Evolutionary conservation across 2,888 invertebrate genomes (phyloP), one percentile per base, ranked within the genome.

Genomic region (Campaea margaritaria): DNA sequence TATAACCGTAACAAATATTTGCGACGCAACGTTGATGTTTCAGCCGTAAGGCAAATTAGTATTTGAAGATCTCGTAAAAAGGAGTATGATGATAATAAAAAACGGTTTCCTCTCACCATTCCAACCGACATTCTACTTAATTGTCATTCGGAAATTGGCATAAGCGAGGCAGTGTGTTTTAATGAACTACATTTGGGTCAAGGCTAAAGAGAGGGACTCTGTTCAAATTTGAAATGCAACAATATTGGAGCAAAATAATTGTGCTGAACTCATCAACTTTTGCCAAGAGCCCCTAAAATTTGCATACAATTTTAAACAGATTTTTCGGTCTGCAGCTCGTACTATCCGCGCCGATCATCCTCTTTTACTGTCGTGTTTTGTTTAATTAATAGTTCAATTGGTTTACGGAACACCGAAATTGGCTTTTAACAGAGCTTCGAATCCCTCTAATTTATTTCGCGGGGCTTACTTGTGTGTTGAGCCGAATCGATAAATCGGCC

Each of bases 161-260:
- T 82, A 78, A 83, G 79, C 82, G 84, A 79, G 79, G 78, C 81
- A 80, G 78, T 83, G 79, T 81, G 85, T 87, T 87, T 87, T 86
- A 85, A 88, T 82, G 85, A 87, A 82, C 76, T 77, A 79, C 79
- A 86, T 85, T 87, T 72, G 70, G 86, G 86, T 85, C 88, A 88
- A 88, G 88, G 88, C 74, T 81, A 75, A 73, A 58, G 47, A 39
- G 59, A 54, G 48, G 48, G 38, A 4, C 1, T 1, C 55, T 47
- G 51, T 52, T 13, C 27, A 28, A 44, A 54, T 62, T 63, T 67
- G 55, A 67, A 67, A 66, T 69, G 73, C 68, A 72, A 74, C 68
- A 69, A 68, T 68, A 69, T 70, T 62, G 57, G 59, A 62, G 67
- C 72, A 42, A 60, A 65, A 59, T 59, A 54, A 53, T 64, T 62